Conservation (phyloP, 2,113 vertebrate species). For the Rafetus swinhoei region DNA sequence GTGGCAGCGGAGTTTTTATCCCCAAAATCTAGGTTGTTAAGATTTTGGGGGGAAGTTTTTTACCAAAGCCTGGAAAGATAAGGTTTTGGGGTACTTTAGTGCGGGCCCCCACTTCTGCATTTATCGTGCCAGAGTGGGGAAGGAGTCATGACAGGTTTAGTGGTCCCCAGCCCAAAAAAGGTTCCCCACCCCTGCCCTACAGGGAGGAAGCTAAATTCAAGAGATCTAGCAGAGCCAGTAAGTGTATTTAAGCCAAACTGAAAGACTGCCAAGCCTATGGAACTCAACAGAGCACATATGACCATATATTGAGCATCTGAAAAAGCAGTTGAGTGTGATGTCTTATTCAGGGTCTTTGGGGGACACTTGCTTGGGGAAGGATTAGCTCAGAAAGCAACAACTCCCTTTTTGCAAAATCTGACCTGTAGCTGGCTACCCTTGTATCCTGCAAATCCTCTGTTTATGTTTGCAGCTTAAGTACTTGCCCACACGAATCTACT, state of each 20-base stretch:
- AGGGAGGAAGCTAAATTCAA: neutral
- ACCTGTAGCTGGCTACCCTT: neutral
- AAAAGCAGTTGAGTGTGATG: accelerated
- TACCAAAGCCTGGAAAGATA: no score
- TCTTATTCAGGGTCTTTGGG: neutral
- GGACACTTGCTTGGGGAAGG: accelerated
- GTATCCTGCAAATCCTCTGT: no score
- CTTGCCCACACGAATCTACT: accelerated
- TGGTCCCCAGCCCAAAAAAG: no score
- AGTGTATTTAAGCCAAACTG: neutral
- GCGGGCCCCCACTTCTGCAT: no score
- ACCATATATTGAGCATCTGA: neutral
- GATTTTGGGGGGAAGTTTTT: no score
- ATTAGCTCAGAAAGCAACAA: accelerated
- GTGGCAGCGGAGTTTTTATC: no score
- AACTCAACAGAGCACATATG: no score
- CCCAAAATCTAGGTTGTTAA: no score
- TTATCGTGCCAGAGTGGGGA: no score
- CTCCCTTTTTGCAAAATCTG: accelerated
- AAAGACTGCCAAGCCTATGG: neutral
- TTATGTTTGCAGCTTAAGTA: neutral
- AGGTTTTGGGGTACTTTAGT: no score
- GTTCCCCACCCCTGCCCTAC: neutral
- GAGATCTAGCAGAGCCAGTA: neutral
- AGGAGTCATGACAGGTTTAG: no score